Conservation (phyloP, 2,113 vertebrate genomes). For the Planiliza haematocheilus region DNA sequence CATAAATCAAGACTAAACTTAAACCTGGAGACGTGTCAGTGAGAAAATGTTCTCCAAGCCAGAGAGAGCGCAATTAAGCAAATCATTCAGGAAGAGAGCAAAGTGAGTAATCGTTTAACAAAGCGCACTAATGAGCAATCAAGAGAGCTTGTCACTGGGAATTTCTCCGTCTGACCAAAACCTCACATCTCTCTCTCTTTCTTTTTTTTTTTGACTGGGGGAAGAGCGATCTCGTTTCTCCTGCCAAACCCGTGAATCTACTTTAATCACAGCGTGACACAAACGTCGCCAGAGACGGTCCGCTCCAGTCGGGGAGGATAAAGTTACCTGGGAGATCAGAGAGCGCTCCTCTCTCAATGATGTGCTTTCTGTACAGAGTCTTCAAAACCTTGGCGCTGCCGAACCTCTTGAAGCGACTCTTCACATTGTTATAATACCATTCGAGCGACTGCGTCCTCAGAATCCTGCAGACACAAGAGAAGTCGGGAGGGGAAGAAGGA, state of each 20-base stretch:
- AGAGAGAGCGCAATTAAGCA: constrained; percentile 26
- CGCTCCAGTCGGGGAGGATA: background rate
- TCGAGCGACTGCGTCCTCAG: constrained; percentile 93
- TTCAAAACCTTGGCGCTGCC: constrained; percentile 98
- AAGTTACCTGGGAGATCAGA: constrained; percentile 88
- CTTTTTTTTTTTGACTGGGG: background rate
- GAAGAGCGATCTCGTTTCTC: no score
- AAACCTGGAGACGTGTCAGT: constrained; percentile 9
- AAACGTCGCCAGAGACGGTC: background rate
- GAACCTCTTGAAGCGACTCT: constrained; percentile 96
- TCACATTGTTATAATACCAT: constrained; percentile 98
- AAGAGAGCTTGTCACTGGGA: constrained; percentile 17
- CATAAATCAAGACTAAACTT: background rate
- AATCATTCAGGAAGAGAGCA: constrained; percentile 10
- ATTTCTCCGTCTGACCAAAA: constrained; percentile 7
- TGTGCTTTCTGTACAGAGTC: constrained; percentile 94
- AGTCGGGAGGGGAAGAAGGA: background rate
- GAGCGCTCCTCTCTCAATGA: constrained; percentile 87
- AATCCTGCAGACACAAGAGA: constrained; percentile 80
- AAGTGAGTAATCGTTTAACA: constrained; percentile 43
- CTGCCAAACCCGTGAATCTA: background rate
- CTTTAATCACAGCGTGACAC: constrained; percentile 17
- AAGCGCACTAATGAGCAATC: constrained; percentile 56
- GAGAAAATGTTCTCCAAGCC: constrained; percentile 1
- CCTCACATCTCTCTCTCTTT: background rate